These are phyloP conservation scores for Magallana ariakensis DNA, from an alignment of 1,140 invertebrate genomes.

Conservation along the genomic window DNA sequence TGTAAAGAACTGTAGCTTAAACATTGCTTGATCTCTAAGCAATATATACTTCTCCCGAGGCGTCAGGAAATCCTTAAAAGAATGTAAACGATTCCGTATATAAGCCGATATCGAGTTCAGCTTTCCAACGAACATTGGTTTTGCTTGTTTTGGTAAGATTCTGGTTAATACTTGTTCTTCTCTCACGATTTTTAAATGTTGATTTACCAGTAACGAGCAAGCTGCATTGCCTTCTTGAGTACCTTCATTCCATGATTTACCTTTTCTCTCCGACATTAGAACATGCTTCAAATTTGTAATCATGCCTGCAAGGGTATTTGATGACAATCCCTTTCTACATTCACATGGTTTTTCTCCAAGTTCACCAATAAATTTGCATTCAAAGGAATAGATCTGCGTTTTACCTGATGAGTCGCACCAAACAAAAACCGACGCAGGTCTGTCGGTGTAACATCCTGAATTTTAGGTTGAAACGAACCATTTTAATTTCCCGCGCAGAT, in stretches of 20 bases:
- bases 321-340: not conserved
- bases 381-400: constrained; percentile 25
- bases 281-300: not conserved
- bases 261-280: not conserved
- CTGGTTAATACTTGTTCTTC: constrained; percentile 13
- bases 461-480: not conserved
- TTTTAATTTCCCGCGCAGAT: not conserved
- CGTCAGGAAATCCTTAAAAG: not conserved
- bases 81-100: not conserved
- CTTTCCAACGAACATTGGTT: not conserved
- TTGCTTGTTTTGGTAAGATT: constrained; percentile 12
- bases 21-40: constrained; percentile 50
- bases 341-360: not conserved
- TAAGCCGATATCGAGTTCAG: too few relatives aligned
- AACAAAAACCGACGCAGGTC: constrained; percentile 43
- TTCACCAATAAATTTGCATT: constrained; percentile 5
- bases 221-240: not conserved
- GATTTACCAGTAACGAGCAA: not conserved
- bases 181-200: not conserved
- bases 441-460: not conserved
- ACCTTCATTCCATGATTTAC: constrained; percentile 9
- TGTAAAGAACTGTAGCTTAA: constrained; percentile 52
- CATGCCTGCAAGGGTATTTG: constrained; percentile 10
- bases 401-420: constrained; percentile 18
- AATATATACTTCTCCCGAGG: not conserved